Conservation (phyloP, 2,113 vertebrate genomes). For the Dicaeum eximium region DNA sequence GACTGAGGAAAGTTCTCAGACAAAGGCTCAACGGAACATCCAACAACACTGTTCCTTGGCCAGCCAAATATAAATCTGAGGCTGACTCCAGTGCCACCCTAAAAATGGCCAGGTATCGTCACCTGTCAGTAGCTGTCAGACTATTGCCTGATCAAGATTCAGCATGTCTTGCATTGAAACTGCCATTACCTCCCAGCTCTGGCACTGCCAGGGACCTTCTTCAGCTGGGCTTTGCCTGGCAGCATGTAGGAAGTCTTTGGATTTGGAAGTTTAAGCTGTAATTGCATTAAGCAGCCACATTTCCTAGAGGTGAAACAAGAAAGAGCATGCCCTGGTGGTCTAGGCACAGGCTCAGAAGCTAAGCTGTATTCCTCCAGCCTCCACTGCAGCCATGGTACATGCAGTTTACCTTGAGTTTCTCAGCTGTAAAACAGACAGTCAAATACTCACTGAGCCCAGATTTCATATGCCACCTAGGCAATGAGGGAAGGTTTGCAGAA, state of each 20-base stretch:
- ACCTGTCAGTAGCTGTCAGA: accelerated
- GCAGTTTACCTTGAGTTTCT: not conserved
- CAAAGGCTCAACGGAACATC: not conserved
- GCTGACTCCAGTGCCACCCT: not conserved
- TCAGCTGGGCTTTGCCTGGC: not conserved
- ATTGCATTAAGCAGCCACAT: not conserved
- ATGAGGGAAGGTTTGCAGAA: not conserved
- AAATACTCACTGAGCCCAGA: not conserved
- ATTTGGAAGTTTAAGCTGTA: not conserved
- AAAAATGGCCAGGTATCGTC: not conserved
- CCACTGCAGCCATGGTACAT: not conserved
- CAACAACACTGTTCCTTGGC: not conserved
- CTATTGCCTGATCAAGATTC: not conserved
- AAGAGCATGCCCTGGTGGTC: not conserved
- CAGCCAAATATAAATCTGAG: not conserved
- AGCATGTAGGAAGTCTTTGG: not conserved
- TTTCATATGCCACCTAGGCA: not conserved
- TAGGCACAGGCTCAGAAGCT: not conserved
- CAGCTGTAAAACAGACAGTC: not conserved
- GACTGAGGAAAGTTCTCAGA: not conserved
- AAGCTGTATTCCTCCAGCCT: not conserved
- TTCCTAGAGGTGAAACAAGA: not conserved
- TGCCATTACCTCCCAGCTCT: not conserved
- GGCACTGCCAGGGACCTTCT: not conserved
- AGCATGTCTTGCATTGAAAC: not conserved